These are phyloP conservation scores for Fulmarus glacialis DNA, from an alignment of 2,113 vertebrate species.

Conservation along the genomic window DNA sequence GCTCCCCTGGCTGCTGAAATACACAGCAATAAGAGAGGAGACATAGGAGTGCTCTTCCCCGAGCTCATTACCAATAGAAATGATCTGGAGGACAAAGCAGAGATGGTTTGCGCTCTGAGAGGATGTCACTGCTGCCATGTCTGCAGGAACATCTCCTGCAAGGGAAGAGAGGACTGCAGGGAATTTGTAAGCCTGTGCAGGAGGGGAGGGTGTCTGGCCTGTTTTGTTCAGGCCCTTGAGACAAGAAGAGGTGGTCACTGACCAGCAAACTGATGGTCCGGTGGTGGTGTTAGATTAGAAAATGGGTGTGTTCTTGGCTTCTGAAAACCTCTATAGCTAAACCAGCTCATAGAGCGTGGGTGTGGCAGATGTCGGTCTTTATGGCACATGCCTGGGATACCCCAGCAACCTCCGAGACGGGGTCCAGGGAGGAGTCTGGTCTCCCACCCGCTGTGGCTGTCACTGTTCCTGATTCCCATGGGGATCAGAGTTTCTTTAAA, in stretches of 20 bases:
- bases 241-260: neutral
- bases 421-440: neutral
- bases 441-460: neutral
- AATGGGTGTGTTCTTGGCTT: neutral
- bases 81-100: neutral
- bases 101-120: neutral
- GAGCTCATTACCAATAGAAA: neutral
- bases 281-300: neutral
- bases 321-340: neutral
- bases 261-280: neutral
- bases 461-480: neutral
- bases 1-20: neutral
- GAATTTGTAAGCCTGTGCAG: neutral
- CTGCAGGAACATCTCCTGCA: neutral
- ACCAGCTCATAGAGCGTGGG: neutral
- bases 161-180: neutral
- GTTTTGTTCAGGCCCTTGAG: neutral
- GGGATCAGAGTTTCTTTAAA: neutral
- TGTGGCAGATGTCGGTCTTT: neutral
- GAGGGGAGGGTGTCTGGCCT: neutral
- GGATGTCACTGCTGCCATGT: neutral
- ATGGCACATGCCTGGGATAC: neutral
- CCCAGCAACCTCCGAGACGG: accelerated
- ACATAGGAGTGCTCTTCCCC: neutral
- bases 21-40: neutral